A percentile compares a stretch with the other conserved stretches of the same genome.
Evolutionary conservation across 1,140 invertebrate species (phyloP).

Genomic region (Dendroctonus valens): DNA sequence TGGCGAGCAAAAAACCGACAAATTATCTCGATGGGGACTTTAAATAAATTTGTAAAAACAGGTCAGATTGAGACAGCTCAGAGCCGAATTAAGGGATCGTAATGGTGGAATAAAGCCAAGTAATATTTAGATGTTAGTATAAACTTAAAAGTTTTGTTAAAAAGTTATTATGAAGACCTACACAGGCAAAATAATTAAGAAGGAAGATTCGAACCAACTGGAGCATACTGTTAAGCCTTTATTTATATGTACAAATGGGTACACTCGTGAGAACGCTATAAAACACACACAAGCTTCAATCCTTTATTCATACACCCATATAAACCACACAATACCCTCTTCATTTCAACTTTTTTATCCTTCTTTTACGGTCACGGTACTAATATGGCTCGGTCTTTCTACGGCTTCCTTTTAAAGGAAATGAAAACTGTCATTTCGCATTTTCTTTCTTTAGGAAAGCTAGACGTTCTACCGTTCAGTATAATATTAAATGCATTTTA

Average conservation of each 20-base stretch:
- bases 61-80: too few relatives aligned
- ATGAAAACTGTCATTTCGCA: slow-evolving; percentile 6
- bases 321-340: slow-evolving; percentile 16
- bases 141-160: too few relatives aligned
- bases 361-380: background rate
- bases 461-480: background rate
- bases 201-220: too few relatives aligned
- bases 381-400: slow-evolving; percentile 12
- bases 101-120: too few relatives aligned
- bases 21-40: background rate
- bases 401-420: slow-evolving; percentile 18
- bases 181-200: too few relatives aligned
- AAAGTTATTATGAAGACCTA: too few relatives aligned
- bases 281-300: background rate
- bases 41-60: too few relatives aligned
- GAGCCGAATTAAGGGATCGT: too few relatives aligned
- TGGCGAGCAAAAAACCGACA: background rate
- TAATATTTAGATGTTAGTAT: too few relatives aligned
- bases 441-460: background rate
- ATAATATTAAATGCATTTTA: background rate
- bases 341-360: slow-evolving; percentile 9
- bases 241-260: background rate
- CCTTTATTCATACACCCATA: slow-evolving; percentile 15
- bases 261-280: slow-evolving; percentile 3
- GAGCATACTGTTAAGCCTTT: too few relatives aligned